Percentiles rank a stretch among this genome's conserved stretches.
Evolutionary conservation across 2,113 vertebrate genomes (phyloP).

Genomic region (Elaphurus davidianus): DNA sequence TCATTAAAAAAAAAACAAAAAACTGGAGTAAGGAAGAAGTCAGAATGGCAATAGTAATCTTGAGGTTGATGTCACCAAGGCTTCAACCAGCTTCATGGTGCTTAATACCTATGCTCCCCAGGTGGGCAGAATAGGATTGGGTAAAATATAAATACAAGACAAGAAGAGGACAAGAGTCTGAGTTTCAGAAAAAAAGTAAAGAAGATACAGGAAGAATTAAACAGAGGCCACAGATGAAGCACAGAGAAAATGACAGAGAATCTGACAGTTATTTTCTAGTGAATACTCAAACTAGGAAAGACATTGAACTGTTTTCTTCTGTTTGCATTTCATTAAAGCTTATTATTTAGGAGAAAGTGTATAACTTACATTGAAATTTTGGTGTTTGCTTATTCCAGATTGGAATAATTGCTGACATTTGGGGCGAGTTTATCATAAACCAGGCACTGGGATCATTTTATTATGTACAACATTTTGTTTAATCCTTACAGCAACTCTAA

Average conservation of each 20-base stretch:
- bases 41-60: neutral
- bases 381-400: neutral
- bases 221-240: neutral
- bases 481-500: neutral
- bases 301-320: neutral
- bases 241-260: neutral
- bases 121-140: neutral
- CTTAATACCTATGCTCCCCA: neutral
- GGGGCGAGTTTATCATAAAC: neutral
- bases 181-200: neutral
- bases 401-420: neutral
- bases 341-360: neutral
- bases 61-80: neutral
- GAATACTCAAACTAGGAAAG: neutral
- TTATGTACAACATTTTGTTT: neutral
- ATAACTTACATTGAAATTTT: neutral
- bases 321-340: neutral
- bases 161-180: neutral
- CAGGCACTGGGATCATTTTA: neutral
- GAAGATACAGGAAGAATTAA: neutral
- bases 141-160: neutral
- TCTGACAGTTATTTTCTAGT: neutral
- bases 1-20: slow-evolving; percentile 5
- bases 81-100: neutral
- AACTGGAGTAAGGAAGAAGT: neutral